Evolutionary conservation across 2,113 vertebrate genomes (phyloP).

Genomic region (Marmota flaviventris): DNA sequence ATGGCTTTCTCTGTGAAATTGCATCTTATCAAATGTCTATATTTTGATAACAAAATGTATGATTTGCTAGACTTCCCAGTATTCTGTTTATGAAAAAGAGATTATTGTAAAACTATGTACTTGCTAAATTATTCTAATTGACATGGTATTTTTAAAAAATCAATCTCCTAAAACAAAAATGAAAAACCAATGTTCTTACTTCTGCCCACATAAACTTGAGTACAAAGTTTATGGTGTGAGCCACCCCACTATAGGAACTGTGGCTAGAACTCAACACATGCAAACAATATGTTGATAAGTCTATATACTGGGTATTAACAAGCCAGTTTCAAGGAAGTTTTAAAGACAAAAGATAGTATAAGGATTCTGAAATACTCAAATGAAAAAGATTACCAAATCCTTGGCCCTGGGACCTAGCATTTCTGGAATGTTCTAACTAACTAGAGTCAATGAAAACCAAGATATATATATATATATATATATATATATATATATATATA

Average conservation of each 20-base stretch:
- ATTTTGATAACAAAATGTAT: constrained; percentile 18
- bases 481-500: no score
- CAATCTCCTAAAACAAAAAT: constrained; percentile 51
- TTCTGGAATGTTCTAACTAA: background rate
- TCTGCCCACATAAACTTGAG: background rate
- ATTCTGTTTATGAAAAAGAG: background rate
- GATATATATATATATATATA: no score
- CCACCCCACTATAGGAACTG: no score
- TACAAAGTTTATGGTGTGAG: no score
- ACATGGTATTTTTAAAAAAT: background rate
- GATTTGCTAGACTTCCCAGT: background rate
- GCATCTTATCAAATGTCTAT: constrained; percentile 16
- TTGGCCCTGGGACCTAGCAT: background rate
- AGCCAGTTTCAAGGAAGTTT: background rate
- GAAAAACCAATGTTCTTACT: constrained; percentile 25
- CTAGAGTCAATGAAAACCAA: background rate
- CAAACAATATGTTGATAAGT: no score
- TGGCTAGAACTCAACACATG: no score
- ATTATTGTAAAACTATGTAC: constrained; percentile 45
- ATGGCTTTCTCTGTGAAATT: constrained; percentile 25
- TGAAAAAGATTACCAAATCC: background rate
- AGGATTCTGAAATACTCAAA: background rate
- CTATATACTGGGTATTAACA: background rate
- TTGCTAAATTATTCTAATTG: constrained; percentile 44
- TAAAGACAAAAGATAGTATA: background rate